Evolutionary conservation across 2,113 vertebrate species (phyloP).

Genomic region (Oxygymnocypris stewartii): DNA sequence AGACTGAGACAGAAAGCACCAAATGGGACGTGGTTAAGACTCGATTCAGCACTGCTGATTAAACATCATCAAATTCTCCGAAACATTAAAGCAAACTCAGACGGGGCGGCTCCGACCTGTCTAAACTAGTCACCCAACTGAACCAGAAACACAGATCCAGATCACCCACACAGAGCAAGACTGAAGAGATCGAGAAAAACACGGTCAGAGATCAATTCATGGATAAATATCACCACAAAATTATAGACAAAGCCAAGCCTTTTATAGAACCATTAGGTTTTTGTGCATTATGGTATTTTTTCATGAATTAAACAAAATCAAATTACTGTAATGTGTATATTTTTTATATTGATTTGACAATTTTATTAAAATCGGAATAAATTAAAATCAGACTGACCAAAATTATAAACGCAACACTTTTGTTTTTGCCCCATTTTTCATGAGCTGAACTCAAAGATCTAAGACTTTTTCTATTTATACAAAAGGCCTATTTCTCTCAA

Average conservation of each 20-base stretch:
- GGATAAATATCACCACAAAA: background rate
- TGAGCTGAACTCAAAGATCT: too few relatives aligned
- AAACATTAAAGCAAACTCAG: conserved; percentile 22
- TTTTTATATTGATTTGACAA: too few relatives aligned
- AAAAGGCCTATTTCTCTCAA: too few relatives aligned
- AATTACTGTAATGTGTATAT: too few relatives aligned
- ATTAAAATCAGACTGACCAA: too few relatives aligned
- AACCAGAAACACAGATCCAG: background rate
- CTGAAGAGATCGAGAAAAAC: background rate
- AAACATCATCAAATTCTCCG: conserved; percentile 21
- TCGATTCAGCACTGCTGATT: conserved; percentile 10
- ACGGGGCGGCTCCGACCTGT: conserved; percentile 23
- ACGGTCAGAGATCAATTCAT: background rate
- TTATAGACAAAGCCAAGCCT: background rate
- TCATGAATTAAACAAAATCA: too few relatives aligned
- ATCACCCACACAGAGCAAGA: background rate
- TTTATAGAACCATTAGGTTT: too few relatives aligned
- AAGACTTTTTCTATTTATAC: too few relatives aligned
- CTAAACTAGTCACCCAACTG: conserved; percentile 45
- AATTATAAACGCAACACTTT: too few relatives aligned
- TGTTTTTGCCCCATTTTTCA: too few relatives aligned
- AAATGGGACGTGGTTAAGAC: conserved; percentile 41
- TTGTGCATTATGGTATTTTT: too few relatives aligned
- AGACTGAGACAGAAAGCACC: background rate
- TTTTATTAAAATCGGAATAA: too few relatives aligned